Evolutionary conservation across 2,888 invertebrate genomes (phyloP).

Genomic region (Caradrina kadenii): DNA sequence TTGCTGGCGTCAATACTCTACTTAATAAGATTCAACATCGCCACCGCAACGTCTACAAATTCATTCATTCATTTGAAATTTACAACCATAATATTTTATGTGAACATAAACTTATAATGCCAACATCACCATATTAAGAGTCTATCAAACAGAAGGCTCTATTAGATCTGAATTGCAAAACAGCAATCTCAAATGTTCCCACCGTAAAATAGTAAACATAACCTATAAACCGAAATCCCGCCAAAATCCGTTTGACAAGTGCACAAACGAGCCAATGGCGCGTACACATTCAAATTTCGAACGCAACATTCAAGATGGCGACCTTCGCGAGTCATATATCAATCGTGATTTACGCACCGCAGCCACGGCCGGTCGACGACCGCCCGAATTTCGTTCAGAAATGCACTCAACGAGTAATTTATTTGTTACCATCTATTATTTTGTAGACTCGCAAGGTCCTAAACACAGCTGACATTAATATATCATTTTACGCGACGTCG

Average conservation of each 20-base stretch:
- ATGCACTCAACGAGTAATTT: constrained; percentile 89
- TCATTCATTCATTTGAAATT: constrained; percentile 51
- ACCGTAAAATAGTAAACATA: constrained; percentile 62
- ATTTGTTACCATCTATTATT: constrained; percentile 91
- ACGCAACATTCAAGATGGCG: constrained; percentile 88
- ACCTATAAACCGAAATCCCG: constrained; percentile 66
- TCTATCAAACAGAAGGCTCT: constrained; percentile 51
- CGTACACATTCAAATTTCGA: constrained; percentile 87
- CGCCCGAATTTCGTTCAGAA: constrained; percentile 89
- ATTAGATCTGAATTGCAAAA: constrained; percentile 62
- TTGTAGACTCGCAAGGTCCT: constrained; percentile 90
- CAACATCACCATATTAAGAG: constrained; percentile 48
- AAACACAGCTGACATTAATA: constrained; percentile 91
- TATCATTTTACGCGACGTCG: constrained; percentile 89
- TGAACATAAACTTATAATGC: constrained; percentile 49
- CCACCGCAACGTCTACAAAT: constrained; percentile 39
- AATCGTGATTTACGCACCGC: constrained; percentile 88
- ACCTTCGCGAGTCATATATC: constrained; percentile 89
- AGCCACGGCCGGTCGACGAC: constrained; percentile 87
- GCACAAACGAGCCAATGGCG: constrained; percentile 81
- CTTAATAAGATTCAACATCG: constrained; percentile 17
- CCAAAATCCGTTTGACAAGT: constrained; percentile 73
- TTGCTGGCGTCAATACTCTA: constrained; percentile 18
- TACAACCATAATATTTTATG: constrained; percentile 52
- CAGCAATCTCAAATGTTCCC: constrained; percentile 56